Evolutionary conservation across 2,797 vertebrate genomes (phyloP), one percentile per base, ranked within the genome.

Genomic region (Falco peregrinus): DNA sequence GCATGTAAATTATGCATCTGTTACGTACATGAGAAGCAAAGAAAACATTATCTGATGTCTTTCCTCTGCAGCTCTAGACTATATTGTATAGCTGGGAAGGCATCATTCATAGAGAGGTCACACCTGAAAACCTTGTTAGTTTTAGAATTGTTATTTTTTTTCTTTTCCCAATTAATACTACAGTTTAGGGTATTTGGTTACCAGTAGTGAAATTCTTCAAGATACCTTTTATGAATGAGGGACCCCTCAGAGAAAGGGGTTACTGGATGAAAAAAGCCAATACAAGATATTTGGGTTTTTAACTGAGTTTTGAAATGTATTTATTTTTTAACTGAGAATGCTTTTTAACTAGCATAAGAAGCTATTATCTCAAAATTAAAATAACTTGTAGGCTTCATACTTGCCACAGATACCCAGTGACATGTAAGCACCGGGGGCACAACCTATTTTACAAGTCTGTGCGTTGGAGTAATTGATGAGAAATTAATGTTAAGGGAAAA

Each of bases 1-100:
- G 41, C 60, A 60, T 83, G 53, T 84, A 84, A 96, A 94, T 95
- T 87, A 92, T 94, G 96, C 54, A 93, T 82, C 18, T 88, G 41
- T 54, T 92, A 76, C 45, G 54, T 76, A 39, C 68, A 80, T 43
- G 47, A 90, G 85, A 91, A 91, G 39, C 31, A 84, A 88, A 87
- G 65, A 60, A 92, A 90, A 48, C 57, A 74, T 26, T 75, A 64
- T 65, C 41, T 90, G 54, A 75, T 78, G 10, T 75, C 54, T 92
- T 89, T 87, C 24, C 25, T 81, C n/a, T 76, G 63, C 51, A 84
- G 56, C 45, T 84, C 33, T 48, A 51, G 39, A 64, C 29, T 50
- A 5, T 83, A 14, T 53, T 89, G 37, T 18, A 67, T 37, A 79
- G 50, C 3, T 56, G 84, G 47, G 28, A 84, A 77, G 28, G 5